Percentiles rank a stretch among this genome's conserved stretches.
Conservation (phyloP, 2,113 vertebrate genomes). For the Scomber colias region DNA sequence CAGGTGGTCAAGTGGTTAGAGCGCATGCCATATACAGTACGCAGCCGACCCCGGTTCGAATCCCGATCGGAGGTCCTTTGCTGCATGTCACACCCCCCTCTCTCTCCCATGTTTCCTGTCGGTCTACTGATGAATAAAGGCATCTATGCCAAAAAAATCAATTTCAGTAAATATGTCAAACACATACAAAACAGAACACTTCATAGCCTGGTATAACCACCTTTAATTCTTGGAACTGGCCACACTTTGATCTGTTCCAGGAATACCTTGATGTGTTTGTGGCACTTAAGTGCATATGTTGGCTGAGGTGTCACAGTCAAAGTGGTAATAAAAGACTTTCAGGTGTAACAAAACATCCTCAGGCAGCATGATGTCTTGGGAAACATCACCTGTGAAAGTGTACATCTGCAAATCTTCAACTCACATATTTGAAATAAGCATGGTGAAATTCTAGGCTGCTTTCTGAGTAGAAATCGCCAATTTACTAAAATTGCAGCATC, state of each 20-base stretch:
- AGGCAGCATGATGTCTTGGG: background rate
- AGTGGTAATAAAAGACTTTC: conserved; percentile 27
- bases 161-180: background rate
- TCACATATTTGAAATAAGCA: background rate
- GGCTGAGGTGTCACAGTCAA: background rate
- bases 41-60: no score
- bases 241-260: background rate
- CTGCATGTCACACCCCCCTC: no score
- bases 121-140: no score
- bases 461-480: background rate
- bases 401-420: background rate
- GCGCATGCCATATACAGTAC: no score
- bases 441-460: background rate
- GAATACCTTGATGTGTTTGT: background rate
- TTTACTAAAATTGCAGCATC: background rate
- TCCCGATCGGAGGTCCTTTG: no score
- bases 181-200: background rate
- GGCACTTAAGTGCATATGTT: background rate
- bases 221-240: background rate
- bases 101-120: no score
- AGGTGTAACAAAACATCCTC: conserved; percentile 16
- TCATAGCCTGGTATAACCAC: background rate
- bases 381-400: background rate
- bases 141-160: background rate
- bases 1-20: no score